Conservation (phyloP, 2,797 vertebrate genomes). For the Oreortyx pictus region DNA sequence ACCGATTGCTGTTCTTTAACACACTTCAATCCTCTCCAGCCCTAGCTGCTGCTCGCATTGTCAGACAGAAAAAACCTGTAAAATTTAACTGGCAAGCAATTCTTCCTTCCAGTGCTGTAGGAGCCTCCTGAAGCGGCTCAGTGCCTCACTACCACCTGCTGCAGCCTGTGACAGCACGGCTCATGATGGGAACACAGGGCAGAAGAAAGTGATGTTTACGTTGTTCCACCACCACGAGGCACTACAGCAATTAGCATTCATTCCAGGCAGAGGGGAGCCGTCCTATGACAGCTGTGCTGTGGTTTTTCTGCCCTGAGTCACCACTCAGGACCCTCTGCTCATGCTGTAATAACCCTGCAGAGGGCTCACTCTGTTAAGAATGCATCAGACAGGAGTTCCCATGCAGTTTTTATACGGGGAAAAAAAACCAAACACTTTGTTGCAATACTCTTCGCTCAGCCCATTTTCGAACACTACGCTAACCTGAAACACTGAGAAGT, state of each 20-base stretch:
- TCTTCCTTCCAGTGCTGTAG: background rate
- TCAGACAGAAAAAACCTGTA: background rate
- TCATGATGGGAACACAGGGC: background rate
- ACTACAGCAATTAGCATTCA: slow-evolving; percentile 60
- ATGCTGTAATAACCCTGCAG: background rate
- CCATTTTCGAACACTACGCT: background rate
- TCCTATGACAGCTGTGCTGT: background rate
- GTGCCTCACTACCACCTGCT: background rate
- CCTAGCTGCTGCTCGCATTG: background rate
- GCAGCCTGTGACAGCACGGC: background rate
- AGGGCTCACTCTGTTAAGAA: background rate
- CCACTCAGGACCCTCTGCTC: background rate
- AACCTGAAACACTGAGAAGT: background rate
- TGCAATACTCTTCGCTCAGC: background rate
- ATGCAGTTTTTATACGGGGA: background rate
- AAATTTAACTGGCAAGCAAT: background rate
- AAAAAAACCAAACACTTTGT: background rate
- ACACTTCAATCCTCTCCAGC: background rate
- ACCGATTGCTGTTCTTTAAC: background rate
- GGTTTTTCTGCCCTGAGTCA: background rate
- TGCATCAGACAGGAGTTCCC: background rate
- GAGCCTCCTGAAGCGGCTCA: background rate
- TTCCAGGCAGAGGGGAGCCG: background rate
- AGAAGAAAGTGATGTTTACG: background rate
- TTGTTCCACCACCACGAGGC: slow-evolving; percentile 64